Evolutionary conservation across 2,888 invertebrate species (phyloP), one percentile per base, ranked within the genome.

Genomic region (Galeruca laticollis): DNA sequence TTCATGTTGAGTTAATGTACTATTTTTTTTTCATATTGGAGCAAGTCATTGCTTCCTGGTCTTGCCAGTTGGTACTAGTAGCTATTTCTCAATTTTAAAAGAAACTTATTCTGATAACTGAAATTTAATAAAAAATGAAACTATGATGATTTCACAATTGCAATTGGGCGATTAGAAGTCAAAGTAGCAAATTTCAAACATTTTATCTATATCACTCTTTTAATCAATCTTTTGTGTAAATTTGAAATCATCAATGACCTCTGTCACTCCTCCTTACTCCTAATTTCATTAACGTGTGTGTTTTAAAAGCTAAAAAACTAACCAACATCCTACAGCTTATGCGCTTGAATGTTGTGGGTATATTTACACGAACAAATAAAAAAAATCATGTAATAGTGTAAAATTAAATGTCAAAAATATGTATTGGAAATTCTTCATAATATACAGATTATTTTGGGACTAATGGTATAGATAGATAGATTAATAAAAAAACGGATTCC

Each of bases 291-390:
- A 43, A 60, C 70, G 69, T 72, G 73, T 68, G 69, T 65, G 66
- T 66, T 66, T 66, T 67, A 52, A 68, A 60, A 49, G 69, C 69
- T 73, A 72, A 68, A 70, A 59, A 26, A 68, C 68, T 61, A 64
- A 73, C 71, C 72, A 71, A 75, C 67, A 59, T 67, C 64, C 63
- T 69, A 33, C 47, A 54, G 71, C 72, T 73, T 74, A 47, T 47
- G 8, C 51, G 60, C 51, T 72, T 43, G 20, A 33, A 64, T 64
- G 18, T 31, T 57, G 13, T 43, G 35, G 33, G n/a, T 63, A 49
- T 63, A 65, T 66, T 66, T 66, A 47, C 66, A 60, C 59, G 57
- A 65, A 60, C 59, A 67, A 52, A 35, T 56, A 66, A 67, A 40
- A 47, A 15, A 15, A 3, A 8, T 9, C 8, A 15, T n/a, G 13